A percentile compares a stretch with the other conserved stretches of the same genome.
Evolutionary conservation across 2,113 vertebrate species (phyloP).

Genomic region (Camelus dromedarius): DNA sequence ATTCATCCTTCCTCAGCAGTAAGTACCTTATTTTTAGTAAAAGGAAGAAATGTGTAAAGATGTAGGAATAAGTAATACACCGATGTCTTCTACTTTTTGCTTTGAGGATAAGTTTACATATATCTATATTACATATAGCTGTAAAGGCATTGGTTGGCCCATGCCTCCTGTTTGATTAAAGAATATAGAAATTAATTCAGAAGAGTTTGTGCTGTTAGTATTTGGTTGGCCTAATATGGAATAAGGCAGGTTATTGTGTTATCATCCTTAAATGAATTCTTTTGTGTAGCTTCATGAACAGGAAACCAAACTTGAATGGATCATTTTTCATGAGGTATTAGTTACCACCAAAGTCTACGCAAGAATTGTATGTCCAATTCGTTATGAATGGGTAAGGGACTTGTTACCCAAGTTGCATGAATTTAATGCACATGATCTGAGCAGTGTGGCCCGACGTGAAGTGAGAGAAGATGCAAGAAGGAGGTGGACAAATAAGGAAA

Average conservation of each 20-base stretch:
- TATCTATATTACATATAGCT: constrained; percentile 19
- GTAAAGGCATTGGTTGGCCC: not conserved
- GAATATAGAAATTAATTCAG: constrained; percentile 30
- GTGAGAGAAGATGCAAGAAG: constrained; percentile 93
- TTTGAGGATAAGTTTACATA: constrained; percentile 49
- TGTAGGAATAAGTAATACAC: constrained; percentile 34
- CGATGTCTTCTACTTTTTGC: constrained; percentile 41
- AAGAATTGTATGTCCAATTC: constrained; percentile 95
- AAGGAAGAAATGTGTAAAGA: constrained; percentile 15
- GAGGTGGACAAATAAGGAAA: constrained; percentile 92
- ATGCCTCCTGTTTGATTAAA: not conserved
- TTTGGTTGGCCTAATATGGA: constrained; percentile 53
- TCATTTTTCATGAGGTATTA: constrained; percentile 97
- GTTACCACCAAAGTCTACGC: constrained; percentile 96
- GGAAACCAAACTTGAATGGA: constrained; percentile 94
- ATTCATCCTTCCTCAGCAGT: constrained; percentile 98
- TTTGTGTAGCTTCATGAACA: constrained; percentile 92
- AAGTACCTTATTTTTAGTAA: constrained; percentile 80
- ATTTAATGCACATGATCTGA: constrained; percentile 95
- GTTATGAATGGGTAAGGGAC: constrained; percentile 97
- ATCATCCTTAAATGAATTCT: not conserved
- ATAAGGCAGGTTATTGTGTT: constrained; percentile 23
- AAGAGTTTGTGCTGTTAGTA: constrained; percentile 10
- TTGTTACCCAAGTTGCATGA: constrained; percentile 97
- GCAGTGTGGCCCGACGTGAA: constrained; percentile 95